Percentiles rank a stretch among this genome's conserved stretches.
These are phyloP conservation scores for Caenorhabditis japonica DNA, from an alignment of 2,888 invertebrate genomes.

Conservation along the genomic window DNA sequence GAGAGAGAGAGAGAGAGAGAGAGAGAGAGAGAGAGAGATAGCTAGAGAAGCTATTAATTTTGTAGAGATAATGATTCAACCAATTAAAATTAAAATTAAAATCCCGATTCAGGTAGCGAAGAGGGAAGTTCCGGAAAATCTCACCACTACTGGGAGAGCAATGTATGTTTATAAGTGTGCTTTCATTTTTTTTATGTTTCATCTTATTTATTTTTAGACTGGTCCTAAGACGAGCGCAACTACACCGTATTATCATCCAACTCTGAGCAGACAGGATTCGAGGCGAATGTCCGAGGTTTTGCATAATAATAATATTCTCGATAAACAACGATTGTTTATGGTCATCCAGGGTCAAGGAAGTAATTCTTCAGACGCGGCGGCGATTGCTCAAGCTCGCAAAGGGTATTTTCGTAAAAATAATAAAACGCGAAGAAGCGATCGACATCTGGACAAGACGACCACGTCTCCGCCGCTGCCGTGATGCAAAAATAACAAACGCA, in stretches of 20 bases:
- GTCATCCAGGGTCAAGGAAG: slow-evolving; percentile 55
- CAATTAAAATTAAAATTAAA: too few species aligned
- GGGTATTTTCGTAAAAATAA: slow-evolving; percentile 56
- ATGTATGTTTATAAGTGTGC: slow-evolving; percentile 36
- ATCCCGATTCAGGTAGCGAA: slow-evolving; percentile 49
- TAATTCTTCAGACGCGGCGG: slow-evolving; percentile 41
- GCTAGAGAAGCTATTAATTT: too few species aligned
- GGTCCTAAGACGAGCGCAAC: slow-evolving; percentile 30
- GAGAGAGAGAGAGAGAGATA: too few species aligned
- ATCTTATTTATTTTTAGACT: slow-evolving; percentile 31
- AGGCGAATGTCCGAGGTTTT: slow-evolving; percentile 53
- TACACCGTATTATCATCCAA: slow-evolving; percentile 12
- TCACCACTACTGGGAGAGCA: slow-evolving; percentile 21
- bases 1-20: too few species aligned
- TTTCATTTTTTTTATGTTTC: neutral
- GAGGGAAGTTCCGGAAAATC: slow-evolving; percentile 45
- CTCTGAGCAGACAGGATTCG: slow-evolving; percentile 34
- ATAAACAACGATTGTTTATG: slow-evolving; percentile 49
- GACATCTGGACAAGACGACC: slow-evolving; percentile 36
- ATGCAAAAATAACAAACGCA: neutral
- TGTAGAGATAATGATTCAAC: neutral
- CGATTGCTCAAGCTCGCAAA: slow-evolving; percentile 27
- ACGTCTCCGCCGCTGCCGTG: slow-evolving; percentile 27
- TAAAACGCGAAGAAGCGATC: slow-evolving; percentile 45
- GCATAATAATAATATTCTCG: slow-evolving; percentile 14